phyloP scores from a whole-genome alignment of 1,140 invertebrate species.

The Whitmania pigra region DNA sequence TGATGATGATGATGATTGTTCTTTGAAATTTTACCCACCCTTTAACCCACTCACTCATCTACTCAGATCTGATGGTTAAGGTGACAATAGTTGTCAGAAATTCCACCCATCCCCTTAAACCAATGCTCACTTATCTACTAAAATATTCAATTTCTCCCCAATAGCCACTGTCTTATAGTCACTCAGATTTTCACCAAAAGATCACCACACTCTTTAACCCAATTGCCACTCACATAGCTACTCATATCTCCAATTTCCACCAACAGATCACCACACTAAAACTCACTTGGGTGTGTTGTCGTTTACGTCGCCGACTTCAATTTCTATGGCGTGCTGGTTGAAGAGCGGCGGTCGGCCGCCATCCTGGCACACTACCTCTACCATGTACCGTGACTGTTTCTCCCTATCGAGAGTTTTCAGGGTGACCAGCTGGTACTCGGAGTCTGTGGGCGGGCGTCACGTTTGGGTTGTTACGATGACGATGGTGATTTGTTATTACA shows the following conservation, averaged over 20 bases:
- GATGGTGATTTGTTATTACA: background rate
- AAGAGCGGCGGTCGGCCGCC: constrained; percentile 2
- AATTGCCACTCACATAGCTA: too few species aligned
- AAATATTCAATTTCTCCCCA: background rate
- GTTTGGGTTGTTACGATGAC: background rate
- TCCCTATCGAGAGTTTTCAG: constrained; percentile 13
- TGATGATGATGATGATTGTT: constrained; percentile 45
- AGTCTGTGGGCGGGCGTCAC: background rate
- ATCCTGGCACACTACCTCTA: constrained; percentile 15
- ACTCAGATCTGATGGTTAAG: too few species aligned
- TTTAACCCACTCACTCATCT: background rate
- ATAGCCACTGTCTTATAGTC: background rate
- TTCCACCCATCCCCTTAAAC: too few species aligned
- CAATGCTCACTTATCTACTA: too few species aligned
- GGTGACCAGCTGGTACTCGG: constrained; percentile 20
- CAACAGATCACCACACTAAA: too few species aligned
- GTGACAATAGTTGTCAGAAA: too few species aligned
- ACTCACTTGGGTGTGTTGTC: constrained; percentile 19
- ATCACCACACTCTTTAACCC: too few species aligned
- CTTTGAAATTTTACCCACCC: background rate
- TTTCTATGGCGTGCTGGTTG: constrained; percentile 36
- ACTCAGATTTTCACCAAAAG: too few species aligned
- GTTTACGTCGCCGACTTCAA: constrained; percentile 22
- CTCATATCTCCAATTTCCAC: too few species aligned
- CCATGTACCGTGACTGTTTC: background rate